phyloP scores from a whole-genome alignment of 2,797 vertebrate species.

The Pipistrellus pipistrellus region DNA sequence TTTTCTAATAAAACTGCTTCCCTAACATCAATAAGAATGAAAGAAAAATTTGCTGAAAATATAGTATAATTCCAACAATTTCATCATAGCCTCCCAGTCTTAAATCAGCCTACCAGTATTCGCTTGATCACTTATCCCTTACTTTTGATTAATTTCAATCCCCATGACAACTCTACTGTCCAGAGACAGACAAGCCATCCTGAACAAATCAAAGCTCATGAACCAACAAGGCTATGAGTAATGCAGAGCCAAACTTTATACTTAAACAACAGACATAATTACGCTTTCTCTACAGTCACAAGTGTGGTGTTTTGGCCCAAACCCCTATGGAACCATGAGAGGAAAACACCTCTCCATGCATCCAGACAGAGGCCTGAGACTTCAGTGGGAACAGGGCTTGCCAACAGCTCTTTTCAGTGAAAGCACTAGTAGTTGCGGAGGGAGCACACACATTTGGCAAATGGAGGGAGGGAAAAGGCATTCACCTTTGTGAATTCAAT shows the following conservation, averaged over 20 bases:
- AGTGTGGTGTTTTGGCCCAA: not conserved
- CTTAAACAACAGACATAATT: not conserved
- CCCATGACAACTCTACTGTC: not conserved
- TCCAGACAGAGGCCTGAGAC: not conserved
- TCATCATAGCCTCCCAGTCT: not conserved
- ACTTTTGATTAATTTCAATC: not conserved
- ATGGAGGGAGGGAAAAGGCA: slow-evolving; percentile 62
- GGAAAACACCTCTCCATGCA: not conserved
- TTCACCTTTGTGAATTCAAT: slow-evolving; percentile 74
- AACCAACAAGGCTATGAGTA: not conserved
- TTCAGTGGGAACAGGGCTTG: not conserved
- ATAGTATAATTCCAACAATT: not conserved
- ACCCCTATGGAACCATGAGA: not conserved
- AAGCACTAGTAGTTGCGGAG: slow-evolving; percentile 16
- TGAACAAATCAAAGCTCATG: not conserved
- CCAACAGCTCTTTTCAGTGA: slow-evolving; percentile 47
- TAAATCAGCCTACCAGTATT: not conserved
- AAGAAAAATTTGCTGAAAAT: not conserved
- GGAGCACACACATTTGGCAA: slow-evolving; percentile 77
- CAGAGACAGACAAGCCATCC: not conserved
- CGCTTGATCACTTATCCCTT: not conserved
- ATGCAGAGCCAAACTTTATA: not conserved
- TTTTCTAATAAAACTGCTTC: not conserved
- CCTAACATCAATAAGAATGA: not conserved
- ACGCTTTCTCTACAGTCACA: not conserved